Percentiles rank a stretch among this genome's conserved stretches.
Conservation (phyloP, 2,113 vertebrate species). For the Fulica atra region DNA sequence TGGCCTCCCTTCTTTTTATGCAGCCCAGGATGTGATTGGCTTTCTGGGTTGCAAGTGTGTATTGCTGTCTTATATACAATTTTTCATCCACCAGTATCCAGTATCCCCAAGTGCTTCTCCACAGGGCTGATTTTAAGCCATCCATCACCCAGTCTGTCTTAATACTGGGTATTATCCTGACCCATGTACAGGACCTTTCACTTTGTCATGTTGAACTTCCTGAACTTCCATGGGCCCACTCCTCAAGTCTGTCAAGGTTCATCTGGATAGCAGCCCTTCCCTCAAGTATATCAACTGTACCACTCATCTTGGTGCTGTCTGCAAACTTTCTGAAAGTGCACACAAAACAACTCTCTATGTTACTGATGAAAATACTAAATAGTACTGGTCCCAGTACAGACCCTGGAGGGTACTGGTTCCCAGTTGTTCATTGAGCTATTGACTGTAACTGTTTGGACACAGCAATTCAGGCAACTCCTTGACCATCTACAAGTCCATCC, state of each 20-base stretch:
- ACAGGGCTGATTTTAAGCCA: neutral
- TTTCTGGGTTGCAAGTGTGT: neutral
- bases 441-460: neutral
- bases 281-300: too few species aligned
- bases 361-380: neutral
- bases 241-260: neutral
- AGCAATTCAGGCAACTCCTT: neutral
- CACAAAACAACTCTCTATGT: too few species aligned
- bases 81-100: too few species aligned
- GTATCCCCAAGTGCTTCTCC: too few species aligned
- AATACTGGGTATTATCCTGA: rapidly evolving
- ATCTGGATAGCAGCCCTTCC: neutral
- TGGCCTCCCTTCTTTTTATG: rapidly evolving
- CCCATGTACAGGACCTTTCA: neutral
- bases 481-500: neutral
- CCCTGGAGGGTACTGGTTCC: neutral
- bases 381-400: neutral
- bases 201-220: neutral
- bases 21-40: neutral
- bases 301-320: rapidly evolving
- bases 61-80: neutral
- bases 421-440: neutral
- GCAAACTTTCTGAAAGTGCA: neutral
- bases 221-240: neutral
- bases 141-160: neutral